Percentiles rank a stretch among this genome's conserved stretches.
Conservation (phyloP, 2,888 invertebrate species). For the Yponomeuta plumbellus region DNA sequence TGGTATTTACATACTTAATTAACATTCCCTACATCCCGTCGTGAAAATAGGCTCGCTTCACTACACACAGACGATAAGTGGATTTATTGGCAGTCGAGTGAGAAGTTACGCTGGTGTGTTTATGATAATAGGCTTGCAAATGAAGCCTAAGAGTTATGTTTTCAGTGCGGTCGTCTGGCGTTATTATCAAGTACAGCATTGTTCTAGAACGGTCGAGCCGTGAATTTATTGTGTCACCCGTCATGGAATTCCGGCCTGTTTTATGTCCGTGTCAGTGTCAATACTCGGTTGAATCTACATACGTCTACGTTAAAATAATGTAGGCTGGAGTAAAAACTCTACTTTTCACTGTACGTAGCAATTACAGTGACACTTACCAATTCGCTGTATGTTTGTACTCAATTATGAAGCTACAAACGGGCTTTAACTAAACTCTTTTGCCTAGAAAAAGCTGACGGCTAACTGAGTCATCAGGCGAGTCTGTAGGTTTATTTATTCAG, state of each 20-base stretch:
- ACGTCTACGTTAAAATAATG: background rate
- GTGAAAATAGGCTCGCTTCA: constrained; percentile 34
- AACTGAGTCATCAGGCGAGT: background rate
- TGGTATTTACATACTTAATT: constrained; percentile 56
- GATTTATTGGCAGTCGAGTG: constrained; percentile 45
- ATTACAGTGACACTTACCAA: background rate
- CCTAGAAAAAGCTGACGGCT: background rate
- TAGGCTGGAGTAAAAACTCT: background rate
- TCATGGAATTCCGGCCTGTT: background rate
- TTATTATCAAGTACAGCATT: constrained; percentile 32
- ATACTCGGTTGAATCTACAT: background rate
- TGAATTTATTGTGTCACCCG: constrained; percentile 18
- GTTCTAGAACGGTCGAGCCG: constrained; percentile 21
- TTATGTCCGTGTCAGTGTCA: constrained; percentile 4
- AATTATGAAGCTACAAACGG: background rate
- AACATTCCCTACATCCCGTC: constrained; percentile 43
- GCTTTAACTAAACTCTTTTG: background rate
- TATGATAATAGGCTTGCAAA: constrained; percentile 51
- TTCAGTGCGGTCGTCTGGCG: constrained; percentile 35
- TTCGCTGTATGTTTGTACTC: background rate
- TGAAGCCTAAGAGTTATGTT: constrained; percentile 38
- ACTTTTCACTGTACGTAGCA: background rate
- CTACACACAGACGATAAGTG: constrained; percentile 41
- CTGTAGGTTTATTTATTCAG: constrained; percentile 10
- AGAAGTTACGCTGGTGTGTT: constrained; percentile 37